A percentile compares a stretch with the other conserved stretches of the same genome.
Evolutionary conservation across 2,113 vertebrate species (phyloP).

Genomic region (Eleginops maclovinus): DNA sequence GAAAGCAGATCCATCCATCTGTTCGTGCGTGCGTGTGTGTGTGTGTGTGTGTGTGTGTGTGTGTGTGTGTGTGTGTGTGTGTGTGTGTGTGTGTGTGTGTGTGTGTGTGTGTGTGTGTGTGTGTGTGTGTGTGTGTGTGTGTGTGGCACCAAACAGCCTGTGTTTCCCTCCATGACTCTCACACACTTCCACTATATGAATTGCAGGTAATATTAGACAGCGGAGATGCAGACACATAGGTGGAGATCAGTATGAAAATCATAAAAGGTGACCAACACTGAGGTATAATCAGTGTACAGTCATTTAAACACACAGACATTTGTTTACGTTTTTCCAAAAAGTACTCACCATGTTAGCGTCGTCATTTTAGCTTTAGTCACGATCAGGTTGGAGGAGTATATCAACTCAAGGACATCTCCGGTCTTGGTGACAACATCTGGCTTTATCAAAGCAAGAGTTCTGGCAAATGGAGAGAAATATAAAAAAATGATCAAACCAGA

Average conservation of each 20-base stretch:
- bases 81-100: slow-evolving; percentile 5
- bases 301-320: no score
- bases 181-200: no score
- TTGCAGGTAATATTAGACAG: no score
- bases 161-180: background rate
- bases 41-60: slow-evolving; percentile 5
- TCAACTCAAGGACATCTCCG: slow-evolving; percentile 90
- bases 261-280: no score
- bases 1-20: slow-evolving; percentile 40
- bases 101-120: slow-evolving; percentile 5
- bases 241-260: no score
- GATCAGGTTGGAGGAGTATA: slow-evolving; percentile 88
- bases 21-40: slow-evolving; percentile 11
- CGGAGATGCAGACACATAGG: no score
- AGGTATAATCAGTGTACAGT: no score
- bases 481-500: background rate
- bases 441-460: slow-evolving; percentile 94
- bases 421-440: slow-evolving; percentile 88
- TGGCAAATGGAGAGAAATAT: slow-evolving; percentile 58
- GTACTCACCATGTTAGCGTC: slow-evolving; percentile 89
- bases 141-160: slow-evolving; percentile 12
- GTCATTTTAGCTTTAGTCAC: slow-evolving; percentile 98
- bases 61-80: slow-evolving; percentile 5
- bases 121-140: slow-evolving; percentile 6
- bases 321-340: no score